Evolutionary conservation across 2,797 vertebrate species (phyloP).

Genomic region (Scyliorhinus canicula): DNA sequence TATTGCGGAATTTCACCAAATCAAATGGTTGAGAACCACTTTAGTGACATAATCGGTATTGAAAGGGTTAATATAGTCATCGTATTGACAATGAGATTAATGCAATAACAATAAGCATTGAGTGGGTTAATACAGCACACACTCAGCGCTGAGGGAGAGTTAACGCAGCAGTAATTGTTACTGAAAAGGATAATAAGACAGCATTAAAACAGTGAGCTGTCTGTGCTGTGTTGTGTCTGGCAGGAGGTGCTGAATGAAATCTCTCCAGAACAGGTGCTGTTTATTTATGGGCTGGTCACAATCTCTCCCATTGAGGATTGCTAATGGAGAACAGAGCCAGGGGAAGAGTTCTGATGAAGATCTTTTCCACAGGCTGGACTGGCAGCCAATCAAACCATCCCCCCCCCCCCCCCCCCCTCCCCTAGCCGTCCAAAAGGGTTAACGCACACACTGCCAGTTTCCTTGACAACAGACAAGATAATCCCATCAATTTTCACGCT

Average conservation of each 20-base stretch:
- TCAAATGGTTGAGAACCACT: too few species aligned
- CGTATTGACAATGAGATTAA: not conserved
- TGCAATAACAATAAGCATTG: not conserved
- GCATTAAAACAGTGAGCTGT: not conserved
- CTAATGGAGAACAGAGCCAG: not conserved
- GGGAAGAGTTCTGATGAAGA: not conserved
- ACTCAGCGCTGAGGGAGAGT: not conserved
- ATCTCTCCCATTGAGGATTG: not conserved
- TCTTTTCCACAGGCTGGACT: not conserved
- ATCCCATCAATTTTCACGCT: not conserved
- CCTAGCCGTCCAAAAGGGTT: not conserved
- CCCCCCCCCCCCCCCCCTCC: not conserved
- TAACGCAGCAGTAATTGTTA: not conserved
- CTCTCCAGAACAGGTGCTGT: not conserved
- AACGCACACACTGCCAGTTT: not conserved
- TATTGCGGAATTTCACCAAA: too few species aligned
- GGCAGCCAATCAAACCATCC: not conserved
- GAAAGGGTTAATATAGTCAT: not conserved
- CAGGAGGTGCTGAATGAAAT: not conserved
- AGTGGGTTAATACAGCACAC: not conserved
- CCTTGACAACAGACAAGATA: slow-evolving; percentile 12
- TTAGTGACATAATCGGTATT: too few species aligned
- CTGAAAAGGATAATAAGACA: not conserved
- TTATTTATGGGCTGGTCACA: not conserved
- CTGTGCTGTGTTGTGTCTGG: not conserved